A percentile compares a stretch with the other conserved stretches of the same genome.
Evolutionary conservation across 2,797 vertebrate species (phyloP).

Genomic region (Zenarchopterus dispar): DNA sequence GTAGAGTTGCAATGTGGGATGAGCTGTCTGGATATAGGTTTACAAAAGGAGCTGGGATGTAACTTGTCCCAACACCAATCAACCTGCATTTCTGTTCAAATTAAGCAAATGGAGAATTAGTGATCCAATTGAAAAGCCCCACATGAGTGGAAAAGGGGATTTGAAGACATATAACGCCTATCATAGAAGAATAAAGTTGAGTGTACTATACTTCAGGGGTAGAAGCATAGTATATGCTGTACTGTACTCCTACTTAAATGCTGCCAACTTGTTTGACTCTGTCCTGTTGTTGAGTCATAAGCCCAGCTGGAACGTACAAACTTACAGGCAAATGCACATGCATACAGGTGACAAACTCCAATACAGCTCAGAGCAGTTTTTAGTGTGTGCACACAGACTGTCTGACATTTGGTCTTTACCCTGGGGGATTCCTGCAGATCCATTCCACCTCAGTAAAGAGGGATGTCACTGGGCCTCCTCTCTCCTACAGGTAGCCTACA

Average conservation of each 20-base stretch:
- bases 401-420: constrained; percentile 72
- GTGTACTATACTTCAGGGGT: constrained; percentile 4
- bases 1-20: constrained; percentile 50
- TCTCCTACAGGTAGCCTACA: constrained; percentile 65
- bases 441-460: constrained; percentile 62
- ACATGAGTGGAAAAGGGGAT: constrained; percentile 30
- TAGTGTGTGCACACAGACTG: constrained; percentile 58
- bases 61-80: constrained; percentile 52
- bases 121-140: constrained; percentile 58
- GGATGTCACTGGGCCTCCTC: constrained; percentile 58
- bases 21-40: constrained; percentile 50
- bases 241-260: constrained; percentile 55
- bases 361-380: constrained; percentile 61
- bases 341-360: constrained; percentile 62
- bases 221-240: constrained; percentile 21
- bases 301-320: constrained; percentile 41
- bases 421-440: constrained; percentile 43
- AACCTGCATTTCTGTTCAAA: constrained; percentile 61
- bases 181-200: constrained; percentile 49
- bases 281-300: constrained; percentile 68
- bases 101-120: constrained; percentile 60
- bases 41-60: constrained; percentile 53
- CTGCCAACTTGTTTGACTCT: constrained; percentile 40
- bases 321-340: constrained; percentile 14
- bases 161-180: constrained; percentile 51